Conservation (phyloP, 2,888 invertebrate genomes). For the Escarpia spicata region DNA sequence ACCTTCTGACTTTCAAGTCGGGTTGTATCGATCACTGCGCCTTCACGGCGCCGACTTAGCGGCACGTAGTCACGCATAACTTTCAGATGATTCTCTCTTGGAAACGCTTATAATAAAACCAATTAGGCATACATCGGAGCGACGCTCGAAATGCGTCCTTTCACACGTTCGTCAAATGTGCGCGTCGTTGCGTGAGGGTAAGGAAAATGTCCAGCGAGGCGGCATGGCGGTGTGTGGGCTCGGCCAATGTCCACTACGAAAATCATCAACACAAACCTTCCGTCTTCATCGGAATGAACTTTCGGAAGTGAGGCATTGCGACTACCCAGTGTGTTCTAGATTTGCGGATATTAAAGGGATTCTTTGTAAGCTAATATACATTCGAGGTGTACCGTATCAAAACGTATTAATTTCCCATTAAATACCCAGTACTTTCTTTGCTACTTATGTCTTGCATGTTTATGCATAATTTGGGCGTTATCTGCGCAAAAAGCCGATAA, state of each 20-base stretch:
- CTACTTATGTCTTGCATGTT: no score
- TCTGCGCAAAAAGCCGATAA: no score
- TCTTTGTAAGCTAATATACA: neutral
- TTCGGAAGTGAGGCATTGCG: neutral
- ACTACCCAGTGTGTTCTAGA: neutral
- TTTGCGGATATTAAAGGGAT: neutral
- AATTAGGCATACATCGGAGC: neutral
- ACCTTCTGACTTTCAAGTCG: neutral
- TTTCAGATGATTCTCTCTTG: neutral
- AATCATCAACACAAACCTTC: neutral
- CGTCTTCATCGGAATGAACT: neutral
- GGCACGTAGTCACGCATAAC: neutral
- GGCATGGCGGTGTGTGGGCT: neutral
- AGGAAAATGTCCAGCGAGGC: neutral
- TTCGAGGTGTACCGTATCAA: no score
- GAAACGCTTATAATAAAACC: neutral
- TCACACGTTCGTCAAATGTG: constrained; percentile 16
- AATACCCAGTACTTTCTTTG: no score
- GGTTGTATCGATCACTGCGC: neutral
- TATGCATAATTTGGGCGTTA: no score
- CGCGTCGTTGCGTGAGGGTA: neutral
- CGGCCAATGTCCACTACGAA: neutral
- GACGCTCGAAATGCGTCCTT: neutral
- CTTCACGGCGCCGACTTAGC: neutral
- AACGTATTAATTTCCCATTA: no score